phyloP scores from a whole-genome alignment of 2,113 vertebrate genomes.

The human (Homo sapiens) region DNA sequence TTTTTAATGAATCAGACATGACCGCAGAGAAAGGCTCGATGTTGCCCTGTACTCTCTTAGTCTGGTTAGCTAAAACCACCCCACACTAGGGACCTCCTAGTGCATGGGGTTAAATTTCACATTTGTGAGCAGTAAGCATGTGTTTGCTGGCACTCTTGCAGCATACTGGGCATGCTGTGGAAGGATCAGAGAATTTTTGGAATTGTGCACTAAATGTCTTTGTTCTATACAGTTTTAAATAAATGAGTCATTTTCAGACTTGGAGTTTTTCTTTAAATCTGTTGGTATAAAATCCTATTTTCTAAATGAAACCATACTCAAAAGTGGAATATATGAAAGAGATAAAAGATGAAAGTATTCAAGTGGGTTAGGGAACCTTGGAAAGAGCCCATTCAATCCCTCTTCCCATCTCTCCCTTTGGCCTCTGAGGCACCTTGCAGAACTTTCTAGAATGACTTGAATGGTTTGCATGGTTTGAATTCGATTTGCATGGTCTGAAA shows the following conservation, averaged over 20 bases:
- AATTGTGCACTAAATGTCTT: not conserved
- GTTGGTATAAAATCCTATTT: not conserved
- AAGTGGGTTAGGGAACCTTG: not conserved
- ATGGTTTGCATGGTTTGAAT: not conserved
- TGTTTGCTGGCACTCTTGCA: not conserved
- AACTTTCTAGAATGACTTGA: not conserved
- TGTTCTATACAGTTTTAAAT: conserved; percentile 12
- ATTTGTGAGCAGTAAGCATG: conserved; percentile 4
- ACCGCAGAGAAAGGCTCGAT: conserved; percentile 31
- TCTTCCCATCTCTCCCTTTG: not conserved
- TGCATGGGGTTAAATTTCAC: not conserved
- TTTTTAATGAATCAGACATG: conserved; percentile 60
- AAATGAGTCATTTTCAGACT: not conserved
- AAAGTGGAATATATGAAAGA: conserved; percentile 24
- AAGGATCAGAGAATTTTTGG: not conserved
- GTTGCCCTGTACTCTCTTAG: not conserved
- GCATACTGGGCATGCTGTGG: not conserved
- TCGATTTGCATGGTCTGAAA: not conserved
- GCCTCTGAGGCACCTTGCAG: not conserved
- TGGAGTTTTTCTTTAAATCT: not conserved
- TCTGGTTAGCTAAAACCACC: conserved; percentile 36
- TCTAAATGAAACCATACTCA: not conserved
- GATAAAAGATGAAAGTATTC: conserved; percentile 4
- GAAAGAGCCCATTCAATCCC: not conserved
- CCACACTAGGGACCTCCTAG: not conserved